Percentiles rank a stretch among this genome's conserved stretches.
These are phyloP conservation scores for Galerucella pusilla DNA, from an alignment of 2,888 invertebrate species.

Conservation along the genomic window DNA sequence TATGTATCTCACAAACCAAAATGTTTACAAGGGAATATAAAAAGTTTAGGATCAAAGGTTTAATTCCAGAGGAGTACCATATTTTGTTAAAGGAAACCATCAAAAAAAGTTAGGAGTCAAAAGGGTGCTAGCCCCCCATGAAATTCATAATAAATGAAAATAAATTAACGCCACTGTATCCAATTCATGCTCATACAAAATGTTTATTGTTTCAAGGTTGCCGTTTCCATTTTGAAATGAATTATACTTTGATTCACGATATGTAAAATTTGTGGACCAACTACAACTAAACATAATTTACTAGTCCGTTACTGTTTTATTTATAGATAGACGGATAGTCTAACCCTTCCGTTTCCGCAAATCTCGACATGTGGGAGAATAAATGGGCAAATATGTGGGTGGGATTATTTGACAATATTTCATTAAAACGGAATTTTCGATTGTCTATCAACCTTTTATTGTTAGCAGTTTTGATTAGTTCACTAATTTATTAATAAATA, in stretches of 20 bases:
- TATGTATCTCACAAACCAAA: too few species aligned
- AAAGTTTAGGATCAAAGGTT: too few species aligned
- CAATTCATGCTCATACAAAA: too few species aligned
- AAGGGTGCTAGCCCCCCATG: too few species aligned
- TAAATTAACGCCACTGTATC: too few species aligned
- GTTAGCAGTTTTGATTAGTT: not conserved
- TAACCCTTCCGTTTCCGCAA: slow-evolving; percentile 63
- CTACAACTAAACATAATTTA: not conserved
- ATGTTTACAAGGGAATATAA: too few species aligned
- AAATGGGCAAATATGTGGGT: slow-evolving; percentile 48
- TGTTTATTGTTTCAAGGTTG: too few species aligned
- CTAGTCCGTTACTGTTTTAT: not conserved
- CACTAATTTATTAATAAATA: not conserved
- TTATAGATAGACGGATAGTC: not conserved
- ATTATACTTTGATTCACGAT: not conserved
- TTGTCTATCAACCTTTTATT: not conserved
- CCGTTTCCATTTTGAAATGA: not conserved
- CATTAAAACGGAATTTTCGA: slow-evolving; percentile 32
- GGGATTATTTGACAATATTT: slow-evolving; percentile 39
- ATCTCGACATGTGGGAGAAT: slow-evolving; percentile 54
- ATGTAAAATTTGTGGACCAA: not conserved
- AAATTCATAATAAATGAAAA: too few species aligned
- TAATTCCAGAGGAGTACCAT: too few species aligned
- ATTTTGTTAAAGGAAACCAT: too few species aligned
- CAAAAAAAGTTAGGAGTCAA: too few species aligned